These are phyloP conservation scores for Pammene aurita DNA, from an alignment of 2,888 invertebrate species.

Conservation along the genomic window DNA sequence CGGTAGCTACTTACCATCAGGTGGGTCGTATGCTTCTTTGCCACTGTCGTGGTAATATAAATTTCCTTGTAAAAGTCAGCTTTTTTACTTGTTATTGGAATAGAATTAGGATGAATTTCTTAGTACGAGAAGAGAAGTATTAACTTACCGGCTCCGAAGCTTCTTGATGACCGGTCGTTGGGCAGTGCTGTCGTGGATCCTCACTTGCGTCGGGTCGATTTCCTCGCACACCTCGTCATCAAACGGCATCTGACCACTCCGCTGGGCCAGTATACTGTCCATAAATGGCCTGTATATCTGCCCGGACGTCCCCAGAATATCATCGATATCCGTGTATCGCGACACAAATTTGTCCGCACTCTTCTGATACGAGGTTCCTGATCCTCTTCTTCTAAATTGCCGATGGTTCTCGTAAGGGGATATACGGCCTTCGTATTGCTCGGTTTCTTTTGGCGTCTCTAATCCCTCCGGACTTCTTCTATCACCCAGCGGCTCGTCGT, in stretches of 20 bases:
- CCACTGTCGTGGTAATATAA: too few relatives aligned
- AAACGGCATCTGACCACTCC: constrained; percentile 68
- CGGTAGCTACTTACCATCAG: too few relatives aligned
- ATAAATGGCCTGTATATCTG: constrained; percentile 86
- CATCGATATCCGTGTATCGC: constrained; percentile 93
- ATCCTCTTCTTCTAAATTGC: constrained; percentile 58
- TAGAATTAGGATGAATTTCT: too few relatives aligned
- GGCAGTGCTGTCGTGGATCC: constrained; percentile 90
- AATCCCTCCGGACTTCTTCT: constrained; percentile 92
- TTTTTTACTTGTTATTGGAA: too few relatives aligned
- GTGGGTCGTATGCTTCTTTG: too few relatives aligned
- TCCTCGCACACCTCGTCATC: constrained; percentile 86
- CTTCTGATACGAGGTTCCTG: constrained; percentile 61
- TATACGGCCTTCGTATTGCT: constrained; percentile 71
- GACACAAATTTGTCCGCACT: constrained; percentile 87
- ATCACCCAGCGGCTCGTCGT: constrained; percentile 87
- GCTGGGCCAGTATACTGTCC: constrained; percentile 79
- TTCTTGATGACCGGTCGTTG: constrained; percentile 87
- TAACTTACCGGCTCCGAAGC: constrained; percentile 80
- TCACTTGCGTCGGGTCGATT: constrained; percentile 90
- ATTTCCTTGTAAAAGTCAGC: too few relatives aligned
- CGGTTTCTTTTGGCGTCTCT: constrained; percentile 77
- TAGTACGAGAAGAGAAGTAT: neutral
- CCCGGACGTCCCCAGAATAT: constrained; percentile 88
- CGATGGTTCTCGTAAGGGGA: constrained; percentile 90